Base-by-base conservation (phyloP, 2,113 vertebrate species). In the Halichoeres trimaculatus region DNA sequence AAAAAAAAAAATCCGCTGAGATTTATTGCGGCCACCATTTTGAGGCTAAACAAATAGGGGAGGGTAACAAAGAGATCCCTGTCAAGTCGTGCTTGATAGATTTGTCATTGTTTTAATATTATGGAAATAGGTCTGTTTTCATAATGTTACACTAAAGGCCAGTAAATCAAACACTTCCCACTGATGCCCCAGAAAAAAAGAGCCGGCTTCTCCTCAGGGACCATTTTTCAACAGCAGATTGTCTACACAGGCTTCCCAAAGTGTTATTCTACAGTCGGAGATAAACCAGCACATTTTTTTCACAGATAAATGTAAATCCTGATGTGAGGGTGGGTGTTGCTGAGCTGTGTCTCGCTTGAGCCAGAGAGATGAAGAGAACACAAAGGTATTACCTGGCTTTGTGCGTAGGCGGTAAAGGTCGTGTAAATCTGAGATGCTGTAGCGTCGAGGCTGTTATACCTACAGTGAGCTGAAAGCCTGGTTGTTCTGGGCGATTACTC, bases 401-500 rank as follows among this genome's bases (percentile, higher is more conserved):
- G 60, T 64, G 58, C 61, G 52, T 35, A 35, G 62, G 70, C 22
- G 58, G 55, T 74, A 67, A 74, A 78, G 61, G 82, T 83, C 48
- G 10, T 51, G 47, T 68, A 48, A 63, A 60, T 77, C 79, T 76
- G 53, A 70, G 73, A 34, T 78, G 76, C 61, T 65, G 71, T 67
- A 55, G 67, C 64, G 9, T 40, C 10, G 26, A 62, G 57, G 55
- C 73, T 74, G 71, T 58, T 81, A 66, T 56, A 20, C 59, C 70
- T 60, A 55, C 75, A 74, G 30, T 73, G 70, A 87, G 72, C 79
- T 83, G 72, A 80, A 75, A 73, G 80, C 85, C 57, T 48, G 54
- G 59, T 76, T 89, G 84, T 88, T 92, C 62, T 75, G 75, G 88
- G 74, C 88, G 90, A 95, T 90, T 95, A 95, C 89, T 84, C 91